Percentiles rank a stretch among this genome's conserved stretches.
phyloP scores from a whole-genome alignment of 2,888 invertebrate species.

The Cenopis cana region DNA sequence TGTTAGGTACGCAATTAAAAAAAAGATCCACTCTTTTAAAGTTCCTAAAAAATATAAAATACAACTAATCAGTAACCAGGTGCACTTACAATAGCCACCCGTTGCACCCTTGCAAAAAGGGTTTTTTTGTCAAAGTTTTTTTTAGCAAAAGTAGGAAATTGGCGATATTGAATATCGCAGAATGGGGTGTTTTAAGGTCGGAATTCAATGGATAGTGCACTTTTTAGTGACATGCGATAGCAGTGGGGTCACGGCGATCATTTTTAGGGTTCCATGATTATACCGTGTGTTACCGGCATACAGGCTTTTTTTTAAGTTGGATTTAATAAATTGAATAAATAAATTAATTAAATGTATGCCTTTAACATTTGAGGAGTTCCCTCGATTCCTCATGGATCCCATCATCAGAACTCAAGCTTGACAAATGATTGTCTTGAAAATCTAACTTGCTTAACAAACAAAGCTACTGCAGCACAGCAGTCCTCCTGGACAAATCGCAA shows the following conservation, averaged over 20 bases:
- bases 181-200: constrained; percentile 18
- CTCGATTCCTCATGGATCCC: too few relatives aligned
- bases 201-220: background rate
- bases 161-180: constrained; percentile 32
- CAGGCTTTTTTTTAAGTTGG: too few relatives aligned
- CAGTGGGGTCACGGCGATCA: background rate
- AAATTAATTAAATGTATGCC: too few relatives aligned
- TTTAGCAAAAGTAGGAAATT: constrained; percentile 29
- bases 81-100: constrained; percentile 26
- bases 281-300: too few relatives aligned
- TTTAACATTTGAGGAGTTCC: too few relatives aligned
- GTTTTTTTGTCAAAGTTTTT: constrained; percentile 30
- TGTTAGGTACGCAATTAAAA: background rate
- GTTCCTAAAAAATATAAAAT: constrained; percentile 27
- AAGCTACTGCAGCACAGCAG: too few relatives aligned
- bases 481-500: too few relatives aligned
- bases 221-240: constrained; percentile 12
- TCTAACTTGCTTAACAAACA: too few relatives aligned
- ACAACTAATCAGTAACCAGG: constrained; percentile 38
- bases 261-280: background rate
- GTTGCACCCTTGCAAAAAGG: constrained; percentile 40
- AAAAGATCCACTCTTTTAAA: constrained; percentile 11
- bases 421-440: too few relatives aligned
- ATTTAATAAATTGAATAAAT: too few relatives aligned
- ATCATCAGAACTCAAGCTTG: too few relatives aligned